Evolutionary conservation across 2,113 vertebrate species (phyloP).

Genomic region (Callospermophilus lateralis): DNA sequence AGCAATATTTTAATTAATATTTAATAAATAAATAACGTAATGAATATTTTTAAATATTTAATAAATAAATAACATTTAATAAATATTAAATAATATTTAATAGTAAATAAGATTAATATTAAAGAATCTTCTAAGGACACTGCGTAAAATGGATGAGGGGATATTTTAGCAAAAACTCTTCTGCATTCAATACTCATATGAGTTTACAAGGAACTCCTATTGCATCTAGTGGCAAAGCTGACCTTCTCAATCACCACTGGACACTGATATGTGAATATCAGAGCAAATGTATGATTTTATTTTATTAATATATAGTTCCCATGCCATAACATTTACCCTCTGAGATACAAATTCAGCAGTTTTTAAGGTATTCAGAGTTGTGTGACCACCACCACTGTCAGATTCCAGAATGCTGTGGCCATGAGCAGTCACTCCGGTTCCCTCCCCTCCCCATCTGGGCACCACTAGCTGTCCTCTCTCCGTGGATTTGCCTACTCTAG

Average conservation of each 20-base stretch:
- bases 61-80: no score
- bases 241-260: not conserved
- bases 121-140: not conserved
- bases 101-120: not conserved
- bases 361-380: not conserved
- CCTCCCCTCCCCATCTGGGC: no score
- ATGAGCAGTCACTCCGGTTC: not conserved
- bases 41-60: no score
- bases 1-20: not conserved
- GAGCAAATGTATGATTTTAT: not conserved
- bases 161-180: not conserved
- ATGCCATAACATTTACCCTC: not conserved
- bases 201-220: not conserved
- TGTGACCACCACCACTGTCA: not conserved
- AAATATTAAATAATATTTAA: no score
- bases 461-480: not conserved
- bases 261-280: not conserved
- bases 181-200: not conserved
- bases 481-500: not conserved
- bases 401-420: not conserved
- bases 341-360: not conserved
- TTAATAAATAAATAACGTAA: not conserved
- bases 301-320: not conserved
- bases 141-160: not conserved
- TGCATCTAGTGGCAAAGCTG: not conserved